Conservation (phyloP, 1,140 invertebrate genomes). For the Hylaeus anthracinus region DNA sequence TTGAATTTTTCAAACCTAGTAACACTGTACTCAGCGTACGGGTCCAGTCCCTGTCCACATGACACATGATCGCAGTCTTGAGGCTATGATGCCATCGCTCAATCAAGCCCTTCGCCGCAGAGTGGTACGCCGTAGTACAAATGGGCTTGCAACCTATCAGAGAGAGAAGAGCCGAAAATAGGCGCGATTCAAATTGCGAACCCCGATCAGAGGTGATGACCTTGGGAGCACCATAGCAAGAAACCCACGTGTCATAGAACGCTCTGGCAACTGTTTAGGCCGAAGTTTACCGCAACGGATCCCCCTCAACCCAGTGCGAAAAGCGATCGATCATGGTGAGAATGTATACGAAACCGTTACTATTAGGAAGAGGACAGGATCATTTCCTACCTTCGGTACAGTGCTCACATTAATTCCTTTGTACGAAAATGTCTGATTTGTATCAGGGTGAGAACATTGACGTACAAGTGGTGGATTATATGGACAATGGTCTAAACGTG, state of each 20-base stretch:
- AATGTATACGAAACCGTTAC: too few relatives aligned
- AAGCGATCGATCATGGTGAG: too few relatives aligned
- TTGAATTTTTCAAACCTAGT: slow-evolving; percentile 45
- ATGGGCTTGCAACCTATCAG: slow-evolving; percentile 1
- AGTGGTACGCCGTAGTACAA: slow-evolving; percentile 57
- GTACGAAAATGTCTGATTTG: too few relatives aligned
- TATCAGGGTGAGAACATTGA: too few relatives aligned
- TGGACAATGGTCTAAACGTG: too few relatives aligned
- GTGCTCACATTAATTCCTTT: too few relatives aligned
- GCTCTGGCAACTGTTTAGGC: too few relatives aligned
- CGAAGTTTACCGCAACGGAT: too few relatives aligned
- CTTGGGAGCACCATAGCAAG: background rate
- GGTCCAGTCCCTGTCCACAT: slow-evolving; percentile 63
- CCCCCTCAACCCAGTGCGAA: too few relatives aligned
- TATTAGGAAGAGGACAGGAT: too few relatives aligned
- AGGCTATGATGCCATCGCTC: slow-evolving; percentile 35
- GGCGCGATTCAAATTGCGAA: slow-evolving; percentile 49
- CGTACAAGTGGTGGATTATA: too few relatives aligned
- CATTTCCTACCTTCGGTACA: too few relatives aligned
- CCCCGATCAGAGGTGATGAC: slow-evolving; percentile 2
- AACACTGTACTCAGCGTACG: slow-evolving; percentile 64
- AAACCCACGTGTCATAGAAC: background rate
- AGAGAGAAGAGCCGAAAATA: slow-evolving; percentile 26
- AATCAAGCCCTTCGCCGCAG: slow-evolving; percentile 28
- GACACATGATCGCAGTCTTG: slow-evolving; percentile 70